phyloP scores from a whole-genome alignment of 2,113 vertebrate species.

The Polypterus bichir region DNA sequence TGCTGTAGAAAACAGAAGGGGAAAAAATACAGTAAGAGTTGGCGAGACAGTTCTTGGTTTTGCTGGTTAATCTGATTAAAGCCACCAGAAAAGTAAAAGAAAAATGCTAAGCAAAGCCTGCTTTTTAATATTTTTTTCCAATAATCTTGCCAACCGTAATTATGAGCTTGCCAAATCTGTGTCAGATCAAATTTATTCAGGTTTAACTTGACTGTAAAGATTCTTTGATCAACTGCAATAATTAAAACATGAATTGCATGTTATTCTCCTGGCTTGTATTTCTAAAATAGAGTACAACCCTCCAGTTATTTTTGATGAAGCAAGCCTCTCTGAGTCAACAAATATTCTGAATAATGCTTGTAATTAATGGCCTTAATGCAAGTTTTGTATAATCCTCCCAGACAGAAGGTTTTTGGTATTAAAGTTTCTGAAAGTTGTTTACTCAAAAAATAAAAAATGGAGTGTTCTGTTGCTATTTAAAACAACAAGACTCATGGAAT shows the following conservation, averaged over 20 bases:
- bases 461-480: constrained; percentile 8
- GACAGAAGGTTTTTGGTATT: constrained; percentile 23
- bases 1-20: constrained; percentile 1
- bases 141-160: constrained; percentile 21
- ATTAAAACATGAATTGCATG: constrained; percentile 25
- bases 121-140: constrained; percentile 17
- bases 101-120: constrained; percentile 18
- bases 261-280: constrained; percentile 22
- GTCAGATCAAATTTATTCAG: constrained; percentile 34
- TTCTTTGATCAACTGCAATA: constrained; percentile 31
- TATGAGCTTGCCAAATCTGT: constrained; percentile 28
- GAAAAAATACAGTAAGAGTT: constrained; percentile 6
- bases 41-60: constrained; percentile 8
- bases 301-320: constrained; percentile 20
- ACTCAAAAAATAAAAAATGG: constrained; percentile 29
- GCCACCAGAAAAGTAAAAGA: constrained; percentile 17
- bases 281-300: constrained; percentile 17
- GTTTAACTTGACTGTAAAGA: constrained; percentile 31
- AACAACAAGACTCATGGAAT: neutral
- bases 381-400: constrained; percentile 20
- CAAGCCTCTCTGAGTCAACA: constrained; percentile 25
- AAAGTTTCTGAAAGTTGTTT: constrained; percentile 26
- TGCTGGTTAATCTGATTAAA: constrained; percentile 25
- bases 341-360: constrained; percentile 21
- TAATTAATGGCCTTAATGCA: constrained; percentile 21